phyloP scores from a whole-genome alignment of 2,797 vertebrate genomes.

The Toxotes lorentzi region DNA sequence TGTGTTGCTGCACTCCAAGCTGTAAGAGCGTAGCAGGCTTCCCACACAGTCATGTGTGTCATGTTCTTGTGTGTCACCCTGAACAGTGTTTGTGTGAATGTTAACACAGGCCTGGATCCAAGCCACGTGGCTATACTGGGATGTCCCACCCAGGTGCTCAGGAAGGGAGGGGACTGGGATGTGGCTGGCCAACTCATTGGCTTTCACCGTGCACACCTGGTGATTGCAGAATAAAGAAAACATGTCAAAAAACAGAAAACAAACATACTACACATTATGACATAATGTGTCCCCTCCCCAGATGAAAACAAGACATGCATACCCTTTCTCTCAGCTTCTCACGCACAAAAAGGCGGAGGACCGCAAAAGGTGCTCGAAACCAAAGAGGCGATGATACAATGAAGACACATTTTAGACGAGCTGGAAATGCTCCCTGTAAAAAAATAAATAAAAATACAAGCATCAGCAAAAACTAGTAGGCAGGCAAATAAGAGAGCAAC shows the following conservation, averaged over 20 bases:
- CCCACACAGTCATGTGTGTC: conserved; percentile 87
- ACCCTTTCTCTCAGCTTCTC: conserved; percentile 91
- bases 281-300: neutral
- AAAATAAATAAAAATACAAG: conserved; percentile 11
- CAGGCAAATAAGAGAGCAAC: conserved; percentile 1
- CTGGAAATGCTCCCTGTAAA: conserved; percentile 89
- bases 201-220: conserved; percentile 89
- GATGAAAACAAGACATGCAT: conserved; percentile 39
- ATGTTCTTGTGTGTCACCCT: conserved; percentile 71
- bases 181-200: conserved; percentile 86
- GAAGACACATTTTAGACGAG: conserved; percentile 90
- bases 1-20: conserved; percentile 80
- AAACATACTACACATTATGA: neutral
- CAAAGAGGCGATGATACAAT: conserved; percentile 91
- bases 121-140: conserved; percentile 87
- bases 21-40: conserved; percentile 87
- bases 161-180: conserved; percentile 89
- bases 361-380: conserved; percentile 90
- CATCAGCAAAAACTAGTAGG: conserved; percentile 1
- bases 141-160: conserved; percentile 88
- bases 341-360: conserved; percentile 89
- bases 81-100: conserved; percentile 73
- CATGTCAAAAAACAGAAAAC: conserved; percentile 7
- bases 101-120: conserved; percentile 91
- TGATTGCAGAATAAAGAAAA: conserved; percentile 8